Base-by-base conservation (phyloP, 2,888 invertebrate species). In the Unio delphinus region DNA sequence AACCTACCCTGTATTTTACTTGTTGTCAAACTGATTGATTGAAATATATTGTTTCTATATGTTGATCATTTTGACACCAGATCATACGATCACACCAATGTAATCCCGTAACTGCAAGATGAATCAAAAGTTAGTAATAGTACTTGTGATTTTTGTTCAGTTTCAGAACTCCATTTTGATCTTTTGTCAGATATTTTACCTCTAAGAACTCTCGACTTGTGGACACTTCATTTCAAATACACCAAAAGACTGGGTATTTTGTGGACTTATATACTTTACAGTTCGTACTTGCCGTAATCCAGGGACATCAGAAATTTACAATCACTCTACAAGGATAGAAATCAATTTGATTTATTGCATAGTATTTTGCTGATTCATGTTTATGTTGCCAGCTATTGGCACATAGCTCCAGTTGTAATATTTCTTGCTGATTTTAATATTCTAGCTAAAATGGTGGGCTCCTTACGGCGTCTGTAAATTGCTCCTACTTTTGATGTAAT, bases 281-380 rank as follows among this genome's bases (percentile, higher is more conserved):
- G 18, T 68, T 61, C 17, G 68, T 64, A 20, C 26, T 60, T 57
- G 28, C 28, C 2, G 28, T 2, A 28, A 61, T 60, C 5, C 34
- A 34, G 11, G 64, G 64, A 1, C 55, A 30, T 55, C 64, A 69
- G 18, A 61, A 56, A 55, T 56, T 64, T 15, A 63, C 63, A 15
- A 68, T 23, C 20, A 68, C 34, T 63, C 5, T 64, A 63, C 68
- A 68, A 23, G 59, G 68, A 28, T 64, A 64, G 8, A 64, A n/a
- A 30, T 68, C 64, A 20, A 68, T 54, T 15, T 61, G n/a, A n/a
- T 67, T 55, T 20, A 34, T 34, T 34, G 34, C 34, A 34, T 34
- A 34, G 5, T 4, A 4, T 7, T 34, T 34, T 4, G 62, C 69
- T 61, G 69, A 61, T 23, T 62, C 8, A 15, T 23, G 62, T 11